Conservation (phyloP, 2,113 vertebrate species). For the Sander lucioperca region DNA sequence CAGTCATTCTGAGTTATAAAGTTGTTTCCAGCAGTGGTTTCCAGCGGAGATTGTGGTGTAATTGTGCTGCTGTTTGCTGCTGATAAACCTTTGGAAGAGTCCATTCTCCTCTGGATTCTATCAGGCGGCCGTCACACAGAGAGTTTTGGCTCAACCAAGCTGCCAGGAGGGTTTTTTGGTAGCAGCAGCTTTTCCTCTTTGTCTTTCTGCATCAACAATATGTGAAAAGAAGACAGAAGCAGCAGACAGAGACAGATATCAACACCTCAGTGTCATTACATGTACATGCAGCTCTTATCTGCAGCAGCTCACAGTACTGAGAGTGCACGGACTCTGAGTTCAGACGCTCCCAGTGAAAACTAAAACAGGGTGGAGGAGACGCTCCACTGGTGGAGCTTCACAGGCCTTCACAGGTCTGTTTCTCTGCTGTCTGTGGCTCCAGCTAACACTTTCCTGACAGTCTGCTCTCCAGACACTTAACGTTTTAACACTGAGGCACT, state of each 20-base stretch:
- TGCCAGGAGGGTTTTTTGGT: slow-evolving; percentile 3
- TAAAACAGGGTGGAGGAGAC: slow-evolving; percentile 21
- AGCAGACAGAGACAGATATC: slow-evolving; percentile 51
- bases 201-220: slow-evolving; percentile 4
- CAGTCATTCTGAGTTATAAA: slow-evolving; percentile 34
- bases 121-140: slow-evolving; percentile 60
- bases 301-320: slow-evolving; percentile 29
- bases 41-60: slow-evolving; percentile 68
- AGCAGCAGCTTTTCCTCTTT: slow-evolving; percentile 22
- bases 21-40: slow-evolving; percentile 58
- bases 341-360: slow-evolving; percentile 43
- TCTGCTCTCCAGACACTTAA: neutral
- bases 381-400: neutral
- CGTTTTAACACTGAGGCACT: neutral
- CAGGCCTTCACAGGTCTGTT: slow-evolving; percentile 17
- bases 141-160: slow-evolving; percentile 46
- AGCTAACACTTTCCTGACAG: slow-evolving; percentile 27
- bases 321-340: slow-evolving; percentile 14
- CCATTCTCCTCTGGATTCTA: slow-evolving; percentile 70
- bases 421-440: slow-evolving; percentile 6
- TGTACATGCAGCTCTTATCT: slow-evolving; percentile 48
- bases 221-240: slow-evolving; percentile 37
- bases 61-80: slow-evolving; percentile 73
- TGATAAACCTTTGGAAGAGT: slow-evolving; percentile 78
- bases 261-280: slow-evolving; percentile 49